Percentiles rank a stretch among this genome's conserved stretches.
phyloP scores from a whole-genome alignment of 2,888 invertebrate genomes.

The Strigamia transsilvanica region DNA sequence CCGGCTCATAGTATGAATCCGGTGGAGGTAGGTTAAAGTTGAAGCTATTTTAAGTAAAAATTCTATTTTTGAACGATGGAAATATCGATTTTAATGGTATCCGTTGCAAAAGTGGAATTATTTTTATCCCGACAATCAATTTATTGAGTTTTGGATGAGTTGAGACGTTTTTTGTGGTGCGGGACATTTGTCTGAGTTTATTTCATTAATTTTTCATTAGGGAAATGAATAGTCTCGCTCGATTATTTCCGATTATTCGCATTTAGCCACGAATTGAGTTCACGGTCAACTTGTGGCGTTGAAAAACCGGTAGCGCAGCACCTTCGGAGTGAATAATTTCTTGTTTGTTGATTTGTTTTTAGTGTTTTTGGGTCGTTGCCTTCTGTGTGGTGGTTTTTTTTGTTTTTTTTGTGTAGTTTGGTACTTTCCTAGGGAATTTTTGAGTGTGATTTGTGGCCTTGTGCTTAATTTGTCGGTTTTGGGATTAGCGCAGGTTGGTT shows the following conservation, averaged over 20 bases:
- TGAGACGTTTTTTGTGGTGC: too few relatives aligned
- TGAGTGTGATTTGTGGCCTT: neutral
- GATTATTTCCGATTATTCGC: too few relatives aligned
- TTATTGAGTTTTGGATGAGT: neutral
- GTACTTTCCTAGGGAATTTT: neutral
- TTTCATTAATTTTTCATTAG: too few relatives aligned
- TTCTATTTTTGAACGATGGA: too few relatives aligned
- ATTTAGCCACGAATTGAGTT: neutral
- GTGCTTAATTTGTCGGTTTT: neutral
- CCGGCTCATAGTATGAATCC: neutral
- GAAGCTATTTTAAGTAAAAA: too few relatives aligned
- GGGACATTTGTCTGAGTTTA: too few relatives aligned
- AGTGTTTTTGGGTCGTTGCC: constrained; percentile 33
- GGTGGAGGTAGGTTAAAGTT: neutral
- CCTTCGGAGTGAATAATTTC: neutral
- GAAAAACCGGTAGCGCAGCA: constrained; percentile 15
- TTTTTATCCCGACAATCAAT: neutral
- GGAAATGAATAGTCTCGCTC: neutral
- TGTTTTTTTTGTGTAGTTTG: neutral
- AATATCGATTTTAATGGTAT: too few relatives aligned
- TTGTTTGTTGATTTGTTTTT: neutral
- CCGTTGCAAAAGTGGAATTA: neutral
- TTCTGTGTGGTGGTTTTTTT: neutral
- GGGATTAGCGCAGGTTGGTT: neutral
- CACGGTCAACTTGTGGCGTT: neutral